Base-by-base conservation (phyloP, 2,797 vertebrate genomes). In the Pseudotriccus pelzelni region DNA sequence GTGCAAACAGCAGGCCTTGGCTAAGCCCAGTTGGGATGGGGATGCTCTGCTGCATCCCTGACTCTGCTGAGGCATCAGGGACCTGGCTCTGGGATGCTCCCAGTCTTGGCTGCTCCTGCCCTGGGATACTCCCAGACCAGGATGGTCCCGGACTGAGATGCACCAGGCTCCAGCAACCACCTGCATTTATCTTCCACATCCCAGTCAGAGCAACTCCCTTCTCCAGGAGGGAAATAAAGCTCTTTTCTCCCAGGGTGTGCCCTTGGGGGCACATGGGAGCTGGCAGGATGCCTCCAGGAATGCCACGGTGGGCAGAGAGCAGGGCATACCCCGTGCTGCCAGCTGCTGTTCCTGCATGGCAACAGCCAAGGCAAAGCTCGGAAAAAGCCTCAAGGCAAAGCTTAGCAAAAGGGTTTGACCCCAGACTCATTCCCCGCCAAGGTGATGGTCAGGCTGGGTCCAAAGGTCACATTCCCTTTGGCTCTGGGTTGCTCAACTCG, bases 401-500 rank as follows among this genome's bases (percentile, higher is more conserved):
- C 90, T 97, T 62, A 69, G 93, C 62, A 11, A 55, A 74, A 94
- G 47, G 67, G 77, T 97, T 90, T 93, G 55, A 87, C 96, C 87
- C 63, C 22, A 94, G 94, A 60, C 67, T 86, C 39, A 19, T 94
- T 87, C 50, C 70, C 95, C 3, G 1, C 21, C 7, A 94, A 86
- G 95, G 87, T 6, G 11, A 93, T 94, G 78, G 25, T 87, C 95
- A 90, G 90, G 76, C 80, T 90, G 24, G 18, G 81, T 95, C 92
- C 91, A 91, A 88, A 97, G 95, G 64, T 90, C 36, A 37, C 93
- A 86, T 97, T 97, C 96, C 85, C 34, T 95, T 96, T 95, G 97
- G 94, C 94, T 97, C 92, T 86, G 10, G 22, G 82, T 97, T 88
- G 91, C 95, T 94, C 97, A 98, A 97, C 91, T 94, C 9, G 41